phyloP scores from a whole-genome alignment of 2,797 vertebrate species.

The Heterohyrax brucei region DNA sequence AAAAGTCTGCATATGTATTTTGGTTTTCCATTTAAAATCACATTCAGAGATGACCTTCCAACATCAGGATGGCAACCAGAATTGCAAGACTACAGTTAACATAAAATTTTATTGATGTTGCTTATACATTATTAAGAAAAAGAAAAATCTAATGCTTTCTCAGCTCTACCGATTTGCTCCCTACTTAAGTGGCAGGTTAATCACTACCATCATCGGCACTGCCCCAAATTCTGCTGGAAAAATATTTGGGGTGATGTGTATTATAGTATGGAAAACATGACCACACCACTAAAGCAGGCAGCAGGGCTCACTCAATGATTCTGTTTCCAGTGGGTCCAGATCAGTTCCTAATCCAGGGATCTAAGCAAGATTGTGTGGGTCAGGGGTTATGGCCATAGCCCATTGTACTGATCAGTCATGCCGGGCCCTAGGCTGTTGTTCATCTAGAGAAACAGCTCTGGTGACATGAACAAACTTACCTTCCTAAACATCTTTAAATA shows the following conservation, averaged over 20 bases:
- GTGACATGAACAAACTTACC: slow-evolving; percentile 29
- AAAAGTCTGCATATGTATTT: slow-evolving; percentile 62
- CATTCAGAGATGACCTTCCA: slow-evolving; percentile 25
- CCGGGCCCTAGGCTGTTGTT: neutral
- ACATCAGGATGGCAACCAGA: slow-evolving; percentile 58
- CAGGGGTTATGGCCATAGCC: neutral
- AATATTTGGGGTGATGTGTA: slow-evolving; percentile 1
- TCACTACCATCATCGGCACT: slow-evolving; percentile 7
- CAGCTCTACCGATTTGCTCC: slow-evolving; percentile 16
- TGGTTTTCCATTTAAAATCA: slow-evolving; percentile 79
- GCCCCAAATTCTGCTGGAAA: slow-evolving; percentile 50
- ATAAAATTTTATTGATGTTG: slow-evolving; percentile 35
- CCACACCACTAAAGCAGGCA: neutral
- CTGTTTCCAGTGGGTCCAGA: neutral
- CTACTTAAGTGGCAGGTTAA: neutral
- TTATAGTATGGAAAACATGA: neutral
- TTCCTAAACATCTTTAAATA: slow-evolving; percentile 33
- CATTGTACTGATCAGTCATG: neutral
- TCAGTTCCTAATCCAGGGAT: neutral
- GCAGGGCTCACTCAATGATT: neutral
- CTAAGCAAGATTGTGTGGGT: neutral
- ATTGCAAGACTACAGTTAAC: slow-evolving; percentile 9
- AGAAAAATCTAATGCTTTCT: slow-evolving; percentile 16
- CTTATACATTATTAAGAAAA: slow-evolving; percentile 2
- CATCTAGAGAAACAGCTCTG: neutral